Conservation (phyloP, 2,113 vertebrate genomes). For the Ia io region DNA sequence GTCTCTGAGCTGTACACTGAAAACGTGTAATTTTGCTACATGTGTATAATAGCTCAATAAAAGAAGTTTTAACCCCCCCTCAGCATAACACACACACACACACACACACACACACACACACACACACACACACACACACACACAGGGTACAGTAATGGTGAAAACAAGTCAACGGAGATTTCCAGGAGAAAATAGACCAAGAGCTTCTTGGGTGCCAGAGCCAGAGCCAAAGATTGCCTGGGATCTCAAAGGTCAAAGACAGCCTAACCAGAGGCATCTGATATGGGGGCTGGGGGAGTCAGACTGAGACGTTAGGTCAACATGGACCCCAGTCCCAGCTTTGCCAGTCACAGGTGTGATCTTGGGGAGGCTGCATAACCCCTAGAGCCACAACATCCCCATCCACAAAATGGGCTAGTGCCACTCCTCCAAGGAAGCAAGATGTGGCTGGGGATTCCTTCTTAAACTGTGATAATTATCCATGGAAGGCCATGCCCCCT, state of each 20-base stretch:
- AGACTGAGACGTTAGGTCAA: neutral
- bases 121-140: neutral
- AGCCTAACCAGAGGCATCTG: neutral
- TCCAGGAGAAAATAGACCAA: neutral
- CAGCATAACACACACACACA: no score
- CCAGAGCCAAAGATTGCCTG: neutral
- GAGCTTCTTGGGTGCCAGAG: neutral
- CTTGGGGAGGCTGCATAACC: neutral
- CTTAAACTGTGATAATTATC: neutral
- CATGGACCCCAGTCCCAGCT: neutral
- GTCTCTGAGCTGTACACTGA: neutral
- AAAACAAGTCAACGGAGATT: neutral
- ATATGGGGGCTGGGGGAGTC: fast-evolving
- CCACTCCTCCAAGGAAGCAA: neutral
- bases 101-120: no score
- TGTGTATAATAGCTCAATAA: neutral
- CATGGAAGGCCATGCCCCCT: neutral
- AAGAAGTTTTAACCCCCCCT: neutral
- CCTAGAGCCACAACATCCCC: neutral
- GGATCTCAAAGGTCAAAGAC: no score
- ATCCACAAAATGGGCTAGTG: neutral
- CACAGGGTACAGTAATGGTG: neutral
- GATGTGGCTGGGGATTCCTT: neutral
- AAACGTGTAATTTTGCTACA: neutral
- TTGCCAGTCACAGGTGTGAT: neutral